Conservation (phyloP, 2,797 vertebrate genomes). For the Sebastolobus alascanus region DNA sequence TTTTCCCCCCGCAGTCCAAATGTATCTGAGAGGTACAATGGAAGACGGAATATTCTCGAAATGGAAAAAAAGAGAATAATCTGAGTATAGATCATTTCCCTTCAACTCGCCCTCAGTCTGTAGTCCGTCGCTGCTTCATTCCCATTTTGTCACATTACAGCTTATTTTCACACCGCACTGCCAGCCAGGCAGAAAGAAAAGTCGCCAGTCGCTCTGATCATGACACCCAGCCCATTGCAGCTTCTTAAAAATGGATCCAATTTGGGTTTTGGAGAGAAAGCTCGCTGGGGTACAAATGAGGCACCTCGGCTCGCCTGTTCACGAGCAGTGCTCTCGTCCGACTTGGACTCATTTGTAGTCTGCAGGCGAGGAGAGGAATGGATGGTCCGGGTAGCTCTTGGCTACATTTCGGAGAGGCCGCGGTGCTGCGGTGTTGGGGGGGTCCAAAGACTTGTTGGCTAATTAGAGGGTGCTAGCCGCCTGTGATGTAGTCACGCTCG, state of each 20-base stretch:
- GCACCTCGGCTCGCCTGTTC: conserved; percentile 44
- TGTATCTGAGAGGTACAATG: conserved; percentile 52
- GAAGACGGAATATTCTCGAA: conserved; percentile 67
- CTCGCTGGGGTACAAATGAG: conserved; percentile 66
- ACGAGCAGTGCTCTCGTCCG: conserved; percentile 54
- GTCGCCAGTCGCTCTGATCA: conserved; percentile 60
- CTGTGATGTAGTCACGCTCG: conserved; percentile 61
- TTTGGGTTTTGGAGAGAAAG: conserved; percentile 61
- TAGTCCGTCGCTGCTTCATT: conserved; percentile 44
- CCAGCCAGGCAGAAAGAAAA: conserved; percentile 59
- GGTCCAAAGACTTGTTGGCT: conserved; percentile 60
- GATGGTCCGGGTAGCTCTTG: conserved; percentile 36
- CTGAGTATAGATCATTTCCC: conserved; percentile 65
- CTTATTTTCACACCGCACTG: conserved; percentile 62
- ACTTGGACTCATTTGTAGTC: conserved; percentile 68
- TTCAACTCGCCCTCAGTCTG: conserved; percentile 48
- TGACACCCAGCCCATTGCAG: conserved; percentile 44
- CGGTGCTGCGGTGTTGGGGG: conserved; percentile 12
- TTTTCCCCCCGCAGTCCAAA: conserved; percentile 48
- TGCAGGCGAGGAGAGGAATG: conserved; percentile 49
- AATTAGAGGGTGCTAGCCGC: conserved; percentile 56
- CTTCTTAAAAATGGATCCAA: conserved; percentile 70
- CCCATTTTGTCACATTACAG: conserved; percentile 68
- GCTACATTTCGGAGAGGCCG: conserved; percentile 40
- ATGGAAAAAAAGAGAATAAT: conserved; percentile 53